phyloP scores from a whole-genome alignment of 92 coral and sea anemone genomes.

The Anthopleura xanthogrammica region DNA sequence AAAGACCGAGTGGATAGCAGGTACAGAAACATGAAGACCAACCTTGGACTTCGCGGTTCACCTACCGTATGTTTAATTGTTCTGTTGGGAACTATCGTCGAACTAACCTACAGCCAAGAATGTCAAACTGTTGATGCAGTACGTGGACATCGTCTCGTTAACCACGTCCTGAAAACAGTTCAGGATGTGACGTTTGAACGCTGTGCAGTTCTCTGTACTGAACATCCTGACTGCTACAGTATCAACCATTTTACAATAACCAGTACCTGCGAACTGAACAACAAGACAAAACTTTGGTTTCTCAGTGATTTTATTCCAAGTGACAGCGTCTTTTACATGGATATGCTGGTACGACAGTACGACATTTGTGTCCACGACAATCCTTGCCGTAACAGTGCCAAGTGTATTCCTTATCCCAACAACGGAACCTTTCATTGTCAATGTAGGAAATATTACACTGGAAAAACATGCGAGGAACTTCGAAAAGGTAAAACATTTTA shows the following conservation, averaged over 20 bases:
- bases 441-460: constrained; percentile 7
- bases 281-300: constrained; percentile 24
- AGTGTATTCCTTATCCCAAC: constrained; percentile 1
- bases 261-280: constrained; percentile 22
- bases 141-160: constrained; percentile 9
- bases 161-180: background rate
- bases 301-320: background rate
- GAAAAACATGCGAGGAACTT: constrained; percentile 4
- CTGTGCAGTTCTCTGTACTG: constrained; percentile 4
- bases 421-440: constrained; percentile 14
- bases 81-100: no score
- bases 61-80: no score
- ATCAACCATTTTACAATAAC: background rate
- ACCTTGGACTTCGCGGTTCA: no score
- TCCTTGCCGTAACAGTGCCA: constrained; percentile 24
- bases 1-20: no score
- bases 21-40: no score
- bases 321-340: constrained; percentile 1
- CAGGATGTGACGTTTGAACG: background rate
- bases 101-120: background rate
- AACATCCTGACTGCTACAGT: background rate
- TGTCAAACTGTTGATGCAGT: constrained; percentile 5
- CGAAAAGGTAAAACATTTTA: no score
- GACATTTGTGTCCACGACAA: constrained; percentile 20
- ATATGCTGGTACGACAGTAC: background rate